Percentiles rank a stretch among this genome's conserved stretches.
Evolutionary conservation across 2,888 invertebrate species (phyloP).

Genomic region (Drosophila borborema): DNA sequence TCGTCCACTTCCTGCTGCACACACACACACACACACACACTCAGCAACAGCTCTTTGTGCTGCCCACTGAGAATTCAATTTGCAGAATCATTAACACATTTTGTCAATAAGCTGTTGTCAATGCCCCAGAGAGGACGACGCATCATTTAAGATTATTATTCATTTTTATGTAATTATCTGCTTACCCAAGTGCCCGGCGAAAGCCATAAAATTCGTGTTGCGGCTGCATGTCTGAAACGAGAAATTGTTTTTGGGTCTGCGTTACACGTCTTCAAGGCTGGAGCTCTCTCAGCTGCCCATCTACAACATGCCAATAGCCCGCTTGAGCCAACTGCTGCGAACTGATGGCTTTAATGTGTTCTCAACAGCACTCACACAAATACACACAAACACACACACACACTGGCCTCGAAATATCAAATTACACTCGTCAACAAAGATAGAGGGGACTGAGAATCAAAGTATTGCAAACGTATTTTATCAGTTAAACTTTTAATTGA

Average conservation of each 20-base stretch:
- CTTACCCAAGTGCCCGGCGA: conserved; percentile 52
- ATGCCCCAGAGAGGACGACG: conserved; percentile 48
- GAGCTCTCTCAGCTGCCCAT: conserved; percentile 19
- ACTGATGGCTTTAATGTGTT: conserved; percentile 44
- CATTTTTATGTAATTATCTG: conserved; percentile 76
- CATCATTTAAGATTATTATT: conserved; percentile 71
- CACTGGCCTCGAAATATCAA: conserved; percentile 29
- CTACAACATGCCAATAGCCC: conserved; percentile 41
- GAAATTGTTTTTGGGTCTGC: conserved; percentile 34
- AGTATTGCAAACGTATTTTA: background rate
- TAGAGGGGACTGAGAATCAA: background rate
- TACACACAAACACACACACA: background rate
- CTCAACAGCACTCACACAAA: conserved; percentile 16
- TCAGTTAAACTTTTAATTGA: background rate
- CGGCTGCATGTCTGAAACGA: conserved; percentile 7
- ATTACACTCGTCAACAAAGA: conserved; percentile 37
- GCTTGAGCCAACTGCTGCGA: conserved; percentile 32
- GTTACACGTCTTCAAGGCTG: conserved; percentile 8
- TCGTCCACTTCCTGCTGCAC: conserved; percentile 41
- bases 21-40: conserved; percentile 12
- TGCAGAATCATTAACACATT: conserved; percentile 75
- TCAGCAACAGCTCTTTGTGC: background rate
- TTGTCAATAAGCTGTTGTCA: conserved; percentile 72
- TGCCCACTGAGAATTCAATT: conserved; percentile 62
- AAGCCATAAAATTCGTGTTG: conserved; percentile 36